Evolutionary conservation across 2,797 vertebrate species (phyloP), one percentile per base, ranked within the genome.

Genomic region (Fundulus diaphanus): DNA sequence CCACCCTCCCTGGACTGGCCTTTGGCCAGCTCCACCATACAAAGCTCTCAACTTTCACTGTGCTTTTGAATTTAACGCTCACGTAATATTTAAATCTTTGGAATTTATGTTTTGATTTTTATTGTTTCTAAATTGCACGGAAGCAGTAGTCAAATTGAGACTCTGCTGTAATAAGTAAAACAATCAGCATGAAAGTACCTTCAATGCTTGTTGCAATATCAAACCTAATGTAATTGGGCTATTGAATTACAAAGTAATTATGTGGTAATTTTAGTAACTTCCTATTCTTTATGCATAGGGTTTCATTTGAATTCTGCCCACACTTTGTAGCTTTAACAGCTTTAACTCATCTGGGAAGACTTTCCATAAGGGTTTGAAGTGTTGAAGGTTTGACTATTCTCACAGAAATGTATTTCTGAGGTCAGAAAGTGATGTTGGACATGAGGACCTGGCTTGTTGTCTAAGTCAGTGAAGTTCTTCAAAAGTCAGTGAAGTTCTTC

Each of bases 11-110:
- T 37, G 59, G 33, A 37, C 59, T 63, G 59, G 33, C 35, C 3
- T 24, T 31, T 37, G 59, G 20, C 59, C 59, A 63, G 33, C 8
- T 80, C 81, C 77, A 79, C 74, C 65, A 78, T 68, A 49, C 42
- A 74, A 63, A 72, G 31, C 22, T n/a, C 46, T 57, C 16, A 22
- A 7, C 65, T 79, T 75, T 37, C 37, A 37, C 59, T 63, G 59
- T 37, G 33, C 33, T 63, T 24, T 63, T 7, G 33, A 35, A 37
- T 63, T 11, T 11, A 63, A 24, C 27, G 5, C 44, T 48, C 1
- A 24, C 37, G 16, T 66, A 42, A 66, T 42, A 22, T n/a, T 42
- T 66, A 42, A 35, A 27, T 0, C n/a, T 66, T 42, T n/a, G 0
- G 13, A 66, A 24, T 37, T 66, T 15, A 27, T 12, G 20, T 66